These are phyloP conservation scores for Erpobdella octoculata DNA, from an alignment of 2,888 invertebrate species.

Conservation along the genomic window DNA sequence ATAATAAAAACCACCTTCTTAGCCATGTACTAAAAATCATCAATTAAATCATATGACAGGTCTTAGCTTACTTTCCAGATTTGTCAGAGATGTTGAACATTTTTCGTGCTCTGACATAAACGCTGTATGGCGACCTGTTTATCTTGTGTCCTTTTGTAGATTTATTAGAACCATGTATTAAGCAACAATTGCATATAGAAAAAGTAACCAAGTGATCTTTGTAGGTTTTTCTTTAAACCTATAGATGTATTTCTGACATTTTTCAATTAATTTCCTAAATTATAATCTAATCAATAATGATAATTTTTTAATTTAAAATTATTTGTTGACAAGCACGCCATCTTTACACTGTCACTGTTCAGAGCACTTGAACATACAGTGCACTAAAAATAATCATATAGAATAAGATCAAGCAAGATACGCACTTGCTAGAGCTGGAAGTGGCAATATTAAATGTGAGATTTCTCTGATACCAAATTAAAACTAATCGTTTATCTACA, in stretches of 20 bases:
- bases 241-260: background rate
- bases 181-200: too few relatives aligned
- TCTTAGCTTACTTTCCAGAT: slow-evolving; percentile 9
- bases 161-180: background rate
- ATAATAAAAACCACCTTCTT: background rate
- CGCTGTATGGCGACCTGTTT: slow-evolving; percentile 20
- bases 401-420: too few relatives aligned
- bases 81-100: slow-evolving; percentile 5
- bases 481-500: too few relatives aligned
- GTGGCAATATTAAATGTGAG: too few relatives aligned
- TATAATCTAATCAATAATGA: background rate
- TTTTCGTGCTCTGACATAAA: slow-evolving; percentile 20
- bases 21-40: background rate
- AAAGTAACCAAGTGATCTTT: too few relatives aligned
- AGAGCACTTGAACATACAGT: too few relatives aligned
- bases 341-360: too few relatives aligned
- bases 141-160: slow-evolving; percentile 16
- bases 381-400: too few relatives aligned
- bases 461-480: too few relatives aligned
- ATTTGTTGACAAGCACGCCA: too few relatives aligned
- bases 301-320: background rate
- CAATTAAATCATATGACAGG: background rate
- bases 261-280: background rate
- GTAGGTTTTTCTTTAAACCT: too few relatives aligned
- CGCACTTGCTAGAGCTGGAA: too few relatives aligned